Conservation (phyloP, 2,888 invertebrate genomes). For the Sphinx pinastri region DNA sequence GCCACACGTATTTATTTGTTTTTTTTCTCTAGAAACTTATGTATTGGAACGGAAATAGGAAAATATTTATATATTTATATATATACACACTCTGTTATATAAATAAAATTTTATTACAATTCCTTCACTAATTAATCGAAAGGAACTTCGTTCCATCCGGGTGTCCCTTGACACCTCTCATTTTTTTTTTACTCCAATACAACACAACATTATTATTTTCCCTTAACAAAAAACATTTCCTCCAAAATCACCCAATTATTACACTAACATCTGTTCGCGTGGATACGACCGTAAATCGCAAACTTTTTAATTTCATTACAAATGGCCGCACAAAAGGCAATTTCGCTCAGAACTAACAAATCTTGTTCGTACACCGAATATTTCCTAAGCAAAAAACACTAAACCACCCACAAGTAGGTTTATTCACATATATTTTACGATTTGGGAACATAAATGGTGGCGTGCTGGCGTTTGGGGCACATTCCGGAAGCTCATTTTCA, state of each 20-base stretch:
- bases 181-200: neutral
- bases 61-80: too few relatives aligned
- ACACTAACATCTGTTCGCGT: constrained; percentile 17
- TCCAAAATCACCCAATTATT: constrained; percentile 6
- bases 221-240: neutral
- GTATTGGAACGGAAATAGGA: too few relatives aligned
- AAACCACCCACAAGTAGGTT: constrained; percentile 8
- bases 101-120: too few relatives aligned
- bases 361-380: constrained; percentile 6
- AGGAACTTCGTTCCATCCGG: too few relatives aligned
- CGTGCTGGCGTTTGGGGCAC: constrained; percentile 19
- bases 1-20: too few relatives aligned
- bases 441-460: constrained; percentile 18
- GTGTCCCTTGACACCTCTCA: too few relatives aligned
- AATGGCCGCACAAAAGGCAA: constrained; percentile 23
- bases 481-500: constrained; percentile 25
- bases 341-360: constrained; percentile 15
- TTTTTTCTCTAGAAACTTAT: too few relatives aligned
- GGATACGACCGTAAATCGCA: constrained; percentile 13
- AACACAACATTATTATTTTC: neutral
- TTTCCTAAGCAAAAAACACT: constrained; percentile 20
- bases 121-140: too few relatives aligned
- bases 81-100: too few relatives aligned
- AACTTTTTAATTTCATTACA: constrained; percentile 24
- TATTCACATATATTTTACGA: constrained; percentile 20